Evolutionary conservation across 1,140 invertebrate genomes (phyloP).

Genomic region (Luehdorfia chinensis): DNA sequence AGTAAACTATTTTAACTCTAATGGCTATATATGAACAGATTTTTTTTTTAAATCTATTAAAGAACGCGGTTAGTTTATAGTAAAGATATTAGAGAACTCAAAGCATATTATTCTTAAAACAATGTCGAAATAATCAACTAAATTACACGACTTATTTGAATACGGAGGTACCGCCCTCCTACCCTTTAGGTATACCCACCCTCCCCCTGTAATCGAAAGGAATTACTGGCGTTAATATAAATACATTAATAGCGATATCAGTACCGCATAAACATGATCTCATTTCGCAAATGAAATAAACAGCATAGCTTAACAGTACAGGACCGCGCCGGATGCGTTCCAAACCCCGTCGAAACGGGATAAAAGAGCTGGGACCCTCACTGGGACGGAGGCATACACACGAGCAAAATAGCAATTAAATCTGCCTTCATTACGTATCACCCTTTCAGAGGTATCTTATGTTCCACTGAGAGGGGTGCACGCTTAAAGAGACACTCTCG

Average conservation of each 20-base stretch:
- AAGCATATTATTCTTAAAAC: too few species aligned
- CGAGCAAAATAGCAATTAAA: constrained; percentile 67
- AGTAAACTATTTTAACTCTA: too few species aligned
- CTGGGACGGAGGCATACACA: constrained; percentile 32
- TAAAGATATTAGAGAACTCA: too few species aligned
- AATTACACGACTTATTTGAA: too few species aligned
- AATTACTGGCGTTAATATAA: too few species aligned
- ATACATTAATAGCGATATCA: constrained; percentile 6
- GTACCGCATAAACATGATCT: constrained; percentile 2
- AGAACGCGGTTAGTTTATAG: too few species aligned
- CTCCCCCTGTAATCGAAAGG: too few species aligned
- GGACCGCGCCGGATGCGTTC: neutral
- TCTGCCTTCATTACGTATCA: constrained; percentile 53
- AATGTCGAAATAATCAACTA: too few species aligned
- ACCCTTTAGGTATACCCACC: too few species aligned
- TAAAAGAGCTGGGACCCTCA: constrained; percentile 33
- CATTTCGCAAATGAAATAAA: constrained; percentile 13
- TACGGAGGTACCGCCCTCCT: too few species aligned
- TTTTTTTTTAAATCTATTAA: too few species aligned
- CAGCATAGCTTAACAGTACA: neutral
- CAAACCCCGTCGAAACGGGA: constrained; percentile 26
- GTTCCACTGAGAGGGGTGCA: constrained; percentile 37
- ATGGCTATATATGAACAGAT: too few species aligned
- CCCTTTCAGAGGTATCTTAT: constrained; percentile 35
- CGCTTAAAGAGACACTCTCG: constrained; percentile 11